These are phyloP conservation scores for Varanus komodoensis DNA, from an alignment of 2,113 vertebrate species.

Conservation along the genomic window DNA sequence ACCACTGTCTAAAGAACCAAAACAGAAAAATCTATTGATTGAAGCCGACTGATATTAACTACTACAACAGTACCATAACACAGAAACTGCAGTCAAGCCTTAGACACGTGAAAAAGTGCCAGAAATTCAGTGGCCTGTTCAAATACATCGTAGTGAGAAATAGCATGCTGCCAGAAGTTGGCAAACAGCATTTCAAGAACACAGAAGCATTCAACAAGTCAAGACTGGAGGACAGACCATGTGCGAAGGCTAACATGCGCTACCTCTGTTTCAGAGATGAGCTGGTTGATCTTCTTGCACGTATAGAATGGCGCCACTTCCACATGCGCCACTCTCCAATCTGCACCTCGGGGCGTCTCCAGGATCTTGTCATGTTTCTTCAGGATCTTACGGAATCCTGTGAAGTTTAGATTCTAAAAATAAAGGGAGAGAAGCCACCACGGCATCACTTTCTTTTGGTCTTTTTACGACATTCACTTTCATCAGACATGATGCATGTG, in stretches of 20 bases:
- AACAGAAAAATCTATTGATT: conserved; percentile 26
- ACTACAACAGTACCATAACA: neutral
- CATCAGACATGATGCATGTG: neutral
- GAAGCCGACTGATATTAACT: neutral
- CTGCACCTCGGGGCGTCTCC: conserved; percentile 92
- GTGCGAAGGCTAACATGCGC: neutral
- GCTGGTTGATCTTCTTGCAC: conserved; percentile 99
- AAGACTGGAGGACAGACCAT: too few species aligned
- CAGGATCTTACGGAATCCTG: conserved; percentile 97
- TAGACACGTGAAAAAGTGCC: neutral
- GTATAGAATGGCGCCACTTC: conserved; percentile 98
- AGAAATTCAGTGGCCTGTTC: neutral
- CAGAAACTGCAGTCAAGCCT: neutral
- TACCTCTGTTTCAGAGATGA: conserved; percentile 98
- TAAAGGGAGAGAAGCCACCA: conserved; percentile 14
- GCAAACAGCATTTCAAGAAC: neutral
- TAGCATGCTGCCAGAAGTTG: neutral
- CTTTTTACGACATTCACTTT: neutral
- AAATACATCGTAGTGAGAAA: neutral
- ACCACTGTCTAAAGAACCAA: conserved; percentile 85
- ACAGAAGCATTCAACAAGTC: neutral
- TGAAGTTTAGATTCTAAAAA: conserved; percentile 97
- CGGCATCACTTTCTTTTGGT: conserved; percentile 8
- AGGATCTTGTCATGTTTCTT: conserved; percentile 99
- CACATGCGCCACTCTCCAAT: conserved; percentile 96